Conservation (phyloP, 2,113 vertebrate genomes). For the Carlito syrichta region DNA sequence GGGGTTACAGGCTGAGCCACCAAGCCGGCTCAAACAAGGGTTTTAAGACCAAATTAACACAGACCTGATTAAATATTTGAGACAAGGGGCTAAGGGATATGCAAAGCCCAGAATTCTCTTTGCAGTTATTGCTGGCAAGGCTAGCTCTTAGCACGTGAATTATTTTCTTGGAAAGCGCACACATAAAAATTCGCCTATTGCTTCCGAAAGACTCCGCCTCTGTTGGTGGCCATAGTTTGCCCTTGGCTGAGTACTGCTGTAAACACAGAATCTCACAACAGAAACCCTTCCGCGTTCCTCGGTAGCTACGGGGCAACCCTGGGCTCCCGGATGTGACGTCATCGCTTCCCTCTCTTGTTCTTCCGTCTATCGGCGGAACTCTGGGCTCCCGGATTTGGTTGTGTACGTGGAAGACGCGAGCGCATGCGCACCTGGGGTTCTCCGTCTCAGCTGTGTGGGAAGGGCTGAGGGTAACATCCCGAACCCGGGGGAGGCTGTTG, state of each 20-base stretch:
- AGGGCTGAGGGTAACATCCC: background rate
- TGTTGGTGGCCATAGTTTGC: background rate
- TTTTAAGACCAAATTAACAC: background rate
- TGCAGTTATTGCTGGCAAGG: background rate
- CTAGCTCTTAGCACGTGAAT: background rate
- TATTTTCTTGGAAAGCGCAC: background rate
- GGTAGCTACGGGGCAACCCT: background rate
- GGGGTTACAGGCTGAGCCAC: too few relatives aligned
- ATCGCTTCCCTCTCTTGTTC: fast-evolving
- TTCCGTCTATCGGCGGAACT: constrained; percentile 16
- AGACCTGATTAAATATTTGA: background rate
- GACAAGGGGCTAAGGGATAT: background rate
- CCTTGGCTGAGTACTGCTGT: fast-evolving
- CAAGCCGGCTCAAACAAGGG: background rate
- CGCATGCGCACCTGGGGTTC: constrained; percentile 50
- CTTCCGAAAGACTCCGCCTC: background rate
- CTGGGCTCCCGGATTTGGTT: background rate
- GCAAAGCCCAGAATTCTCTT: background rate
- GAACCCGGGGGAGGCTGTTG: background rate
- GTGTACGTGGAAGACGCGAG: constrained; percentile 73
- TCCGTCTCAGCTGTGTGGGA: background rate
- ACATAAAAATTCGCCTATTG: background rate
- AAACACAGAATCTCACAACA: fast-evolving
- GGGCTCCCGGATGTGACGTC: constrained; percentile 55
- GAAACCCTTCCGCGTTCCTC: background rate